Percentiles rank a stretch among this genome's conserved stretches.
These are phyloP conservation scores for Candoia aspera DNA, from an alignment of 2,113 vertebrate species.

Conservation along the genomic window DNA sequence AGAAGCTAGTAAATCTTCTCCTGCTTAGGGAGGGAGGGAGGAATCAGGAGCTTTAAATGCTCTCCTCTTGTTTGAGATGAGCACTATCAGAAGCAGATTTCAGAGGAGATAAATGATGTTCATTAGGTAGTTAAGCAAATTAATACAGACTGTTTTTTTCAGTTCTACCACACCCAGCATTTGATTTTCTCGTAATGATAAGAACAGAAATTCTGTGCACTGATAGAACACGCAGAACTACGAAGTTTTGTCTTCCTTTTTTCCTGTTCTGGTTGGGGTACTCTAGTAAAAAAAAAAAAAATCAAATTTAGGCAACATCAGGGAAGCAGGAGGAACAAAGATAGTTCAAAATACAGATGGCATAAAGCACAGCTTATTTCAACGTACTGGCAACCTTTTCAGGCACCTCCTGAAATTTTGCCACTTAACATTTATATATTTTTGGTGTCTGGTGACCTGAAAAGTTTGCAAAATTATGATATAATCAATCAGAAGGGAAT, in stretches of 20 bases:
- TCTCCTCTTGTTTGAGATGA: not conserved
- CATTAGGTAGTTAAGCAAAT: not conserved
- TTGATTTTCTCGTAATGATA: not conserved
- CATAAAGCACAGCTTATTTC: not conserved
- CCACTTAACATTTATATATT: not conserved
- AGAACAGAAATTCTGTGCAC: not conserved
- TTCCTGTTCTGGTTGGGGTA: not conserved
- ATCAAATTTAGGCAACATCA: not conserved
- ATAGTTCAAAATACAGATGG: not conserved
- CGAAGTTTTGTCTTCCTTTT: not conserved
- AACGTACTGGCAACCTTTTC: not conserved
- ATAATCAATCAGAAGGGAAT: not conserved
- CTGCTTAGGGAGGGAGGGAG: no score
- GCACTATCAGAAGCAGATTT: not conserved
- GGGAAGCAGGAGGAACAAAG: not conserved
- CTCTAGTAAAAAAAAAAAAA: not conserved
- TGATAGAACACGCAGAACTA: not conserved
- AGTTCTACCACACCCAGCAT: not conserved
- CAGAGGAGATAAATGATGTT: not conserved
- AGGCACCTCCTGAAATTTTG: not conserved
- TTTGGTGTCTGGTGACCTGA: not conserved
- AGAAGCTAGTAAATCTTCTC: not conserved
- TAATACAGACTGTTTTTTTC: not conserved
- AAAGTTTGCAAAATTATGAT: not conserved
- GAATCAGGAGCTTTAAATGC: not conserved